Evolutionary conservation across 2,797 vertebrate genomes (phyloP).

Genomic region (Channa striata): DNA sequence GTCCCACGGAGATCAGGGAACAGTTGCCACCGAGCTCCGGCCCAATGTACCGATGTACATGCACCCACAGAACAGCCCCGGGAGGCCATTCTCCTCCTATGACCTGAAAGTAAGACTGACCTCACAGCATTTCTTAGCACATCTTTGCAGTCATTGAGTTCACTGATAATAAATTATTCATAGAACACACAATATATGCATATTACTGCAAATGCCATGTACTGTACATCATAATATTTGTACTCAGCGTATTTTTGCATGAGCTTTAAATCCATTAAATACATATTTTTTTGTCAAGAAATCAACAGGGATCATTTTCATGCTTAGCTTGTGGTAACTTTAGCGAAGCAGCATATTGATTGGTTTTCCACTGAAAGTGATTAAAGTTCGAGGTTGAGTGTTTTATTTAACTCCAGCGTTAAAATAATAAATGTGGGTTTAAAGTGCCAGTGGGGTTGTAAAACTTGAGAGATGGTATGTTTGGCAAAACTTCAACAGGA

Average conservation of each 20-base stretch:
- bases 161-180: conserved; percentile 52
- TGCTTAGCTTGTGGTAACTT: conserved; percentile 35
- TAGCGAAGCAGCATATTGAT: conserved; percentile 26
- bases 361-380: conserved; percentile 46
- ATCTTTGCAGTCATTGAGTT: conserved; percentile 21
- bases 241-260: conserved; percentile 41
- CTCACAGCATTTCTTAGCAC: conserved; percentile 19
- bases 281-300: conserved; percentile 27
- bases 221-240: conserved; percentile 36
- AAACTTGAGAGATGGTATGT: conserved; percentile 63
- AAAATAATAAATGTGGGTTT: conserved; percentile 68
- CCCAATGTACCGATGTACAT: conserved; percentile 87
- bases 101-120: conserved; percentile 89
- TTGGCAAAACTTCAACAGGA: conserved; percentile 59
- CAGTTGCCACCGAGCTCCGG: conserved; percentile 75
- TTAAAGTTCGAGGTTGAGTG: conserved; percentile 53
- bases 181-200: conserved; percentile 37
- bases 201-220: conserved; percentile 35
- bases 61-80: conserved; percentile 87
- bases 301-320: conserved; percentile 17
- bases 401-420: conserved; percentile 56
- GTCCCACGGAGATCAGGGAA: conserved; percentile 72
- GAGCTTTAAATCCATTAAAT: conserved; percentile 40
- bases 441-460: conserved; percentile 57
- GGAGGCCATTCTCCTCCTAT: conserved; percentile 86